Evolutionary conservation across 1,140 invertebrate species (phyloP), one percentile per base, ranked within the genome.

Genomic region (Stegodyphus mimosarum): DNA sequence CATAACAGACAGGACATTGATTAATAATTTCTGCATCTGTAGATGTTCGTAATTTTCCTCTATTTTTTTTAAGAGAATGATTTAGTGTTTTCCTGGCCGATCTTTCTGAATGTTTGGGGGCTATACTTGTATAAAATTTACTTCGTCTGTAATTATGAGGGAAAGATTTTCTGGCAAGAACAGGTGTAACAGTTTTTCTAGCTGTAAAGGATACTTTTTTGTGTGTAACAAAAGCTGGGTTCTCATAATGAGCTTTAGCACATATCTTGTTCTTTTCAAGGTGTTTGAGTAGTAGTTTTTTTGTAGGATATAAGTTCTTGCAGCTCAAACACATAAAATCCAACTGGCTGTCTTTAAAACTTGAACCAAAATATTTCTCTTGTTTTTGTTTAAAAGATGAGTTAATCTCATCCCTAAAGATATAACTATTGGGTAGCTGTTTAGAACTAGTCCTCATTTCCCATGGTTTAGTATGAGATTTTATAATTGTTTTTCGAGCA

Each of bases 161-260:
- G 48, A 84, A 69, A 17, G 81, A 84, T 67, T 84, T 84, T 60
- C 81, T 50, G 70, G 81, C 81, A n/a, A 81, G 51, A 18, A 84
- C 64, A 60, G 18, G 66, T 6, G 5, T 33, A 52, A 69, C 6
- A 49, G 72, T 53, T 70, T 84, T 84, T 15, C 73, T 84, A 10
- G 81, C 81, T 55, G 15, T 75, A 17, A 17, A 67, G 51, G 64
- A 49, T 49, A 1, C 60, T 60, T 55, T 84, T 76, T 0, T n/a
- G 17, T 52, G 11, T 11, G 33, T 50, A 50, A 6, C 63, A 60
- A 6, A 49, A 48, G 63, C 75, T 33, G 66, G 33, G 7, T 66
- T 69, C 55, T 60, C n/a, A 76, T 55, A 70, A 74, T 48, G 52
- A 10, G 60, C 70, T 33, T 7, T 7, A 60, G 81, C 81, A 84